Evolutionary conservation across 2,113 vertebrate genomes (phyloP).

Genomic region (rabbit (Oryctolagus cuniculus)): DNA sequence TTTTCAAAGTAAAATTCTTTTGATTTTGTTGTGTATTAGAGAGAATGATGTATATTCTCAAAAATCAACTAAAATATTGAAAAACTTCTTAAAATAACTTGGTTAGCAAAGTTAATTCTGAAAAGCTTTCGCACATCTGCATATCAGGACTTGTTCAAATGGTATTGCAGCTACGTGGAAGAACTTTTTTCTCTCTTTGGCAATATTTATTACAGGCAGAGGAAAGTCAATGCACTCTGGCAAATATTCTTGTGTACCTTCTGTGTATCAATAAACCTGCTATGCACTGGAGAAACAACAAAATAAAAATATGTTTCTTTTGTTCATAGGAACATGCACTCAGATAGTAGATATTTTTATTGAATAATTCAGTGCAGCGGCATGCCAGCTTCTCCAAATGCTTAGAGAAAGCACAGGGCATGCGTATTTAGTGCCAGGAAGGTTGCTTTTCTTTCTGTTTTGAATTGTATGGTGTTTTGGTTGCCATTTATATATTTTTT

Average conservation of each 20-base stretch:
- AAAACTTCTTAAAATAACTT: neutral
- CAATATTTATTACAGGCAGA: neutral
- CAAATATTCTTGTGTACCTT: neutral
- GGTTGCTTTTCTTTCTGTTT: neutral
- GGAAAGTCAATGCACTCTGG: neutral
- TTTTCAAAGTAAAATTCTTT: constrained; percentile 42
- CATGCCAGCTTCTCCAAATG: accelerated
- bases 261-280: neutral
- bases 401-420: neutral
- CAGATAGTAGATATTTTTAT: neutral
- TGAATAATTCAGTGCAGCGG: neutral
- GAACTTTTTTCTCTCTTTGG: neutral
- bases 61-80: neutral
- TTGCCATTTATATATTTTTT: neutral
- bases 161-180: neutral
- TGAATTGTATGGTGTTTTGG: neutral
- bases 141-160: neutral
- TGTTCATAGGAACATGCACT: neutral
- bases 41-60: neutral
- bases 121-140: neutral
- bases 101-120: neutral
- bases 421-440: neutral
- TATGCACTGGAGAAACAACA: neutral
- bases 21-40: neutral
- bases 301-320: neutral